A percentile compares a stretch with the other conserved stretches of the same genome.
These are phyloP conservation scores for Geodia barretti DNA, from an alignment of 37 sponge, comb jelly and placozoan species.

Conservation along the genomic window DNA sequence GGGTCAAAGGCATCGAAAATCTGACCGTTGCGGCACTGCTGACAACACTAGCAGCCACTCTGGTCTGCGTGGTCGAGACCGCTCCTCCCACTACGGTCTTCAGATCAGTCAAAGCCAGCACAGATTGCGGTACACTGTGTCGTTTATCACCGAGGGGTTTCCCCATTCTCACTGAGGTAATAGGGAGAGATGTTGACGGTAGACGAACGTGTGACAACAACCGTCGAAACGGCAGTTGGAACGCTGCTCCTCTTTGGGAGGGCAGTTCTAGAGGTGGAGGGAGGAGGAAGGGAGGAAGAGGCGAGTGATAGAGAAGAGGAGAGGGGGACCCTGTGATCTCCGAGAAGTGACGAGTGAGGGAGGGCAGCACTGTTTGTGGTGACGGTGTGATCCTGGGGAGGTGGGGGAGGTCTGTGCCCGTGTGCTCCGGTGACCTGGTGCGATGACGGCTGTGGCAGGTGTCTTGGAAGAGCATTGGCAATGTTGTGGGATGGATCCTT, in stretches of 20 bases:
- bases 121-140: background rate
- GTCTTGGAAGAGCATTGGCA: background rate
- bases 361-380: background rate
- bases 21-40: background rate
- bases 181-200: background rate
- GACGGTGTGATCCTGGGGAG: too few species aligned
- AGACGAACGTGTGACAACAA: background rate
- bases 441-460: conserved; percentile 1
- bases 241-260: too few species aligned
- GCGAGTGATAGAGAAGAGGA: background rate
- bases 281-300: background rate
- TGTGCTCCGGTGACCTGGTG: conserved; percentile 4
- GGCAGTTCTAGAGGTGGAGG: background rate
- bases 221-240: background rate
- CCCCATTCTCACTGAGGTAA: background rate
- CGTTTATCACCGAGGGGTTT: background rate
- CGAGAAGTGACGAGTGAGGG: background rate
- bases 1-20: background rate
- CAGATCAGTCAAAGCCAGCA: background rate
- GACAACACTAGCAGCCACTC: background rate
- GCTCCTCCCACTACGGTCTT: too few species aligned
- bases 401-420: too few species aligned
- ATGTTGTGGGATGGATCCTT: conserved; percentile 51
- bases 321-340: background rate
- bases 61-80: background rate